These are phyloP conservation scores for Symphodus melops DNA, from an alignment of 2,113 vertebrate species.

Conservation along the genomic window DNA sequence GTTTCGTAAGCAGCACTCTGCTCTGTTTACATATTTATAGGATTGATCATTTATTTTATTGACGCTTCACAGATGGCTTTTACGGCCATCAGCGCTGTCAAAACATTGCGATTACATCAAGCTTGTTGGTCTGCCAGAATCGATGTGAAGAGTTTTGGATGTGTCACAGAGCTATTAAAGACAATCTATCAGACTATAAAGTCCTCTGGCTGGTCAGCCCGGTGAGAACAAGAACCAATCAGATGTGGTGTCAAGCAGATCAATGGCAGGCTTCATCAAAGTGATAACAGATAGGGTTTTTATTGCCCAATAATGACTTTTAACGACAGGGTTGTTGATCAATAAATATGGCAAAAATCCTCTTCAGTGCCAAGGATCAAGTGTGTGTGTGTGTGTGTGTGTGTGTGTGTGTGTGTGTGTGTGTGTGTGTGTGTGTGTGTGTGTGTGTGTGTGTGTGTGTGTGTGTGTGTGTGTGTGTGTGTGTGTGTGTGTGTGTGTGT, in stretches of 20 bases:
- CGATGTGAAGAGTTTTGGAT: not conserved
- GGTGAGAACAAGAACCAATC: slow-evolving; percentile 17
- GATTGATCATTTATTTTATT: slow-evolving; percentile 17
- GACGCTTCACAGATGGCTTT: slow-evolving; percentile 14
- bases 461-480: too few species aligned
- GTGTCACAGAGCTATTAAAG: slow-evolving; percentile 20
- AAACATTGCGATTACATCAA: slow-evolving; percentile 18
- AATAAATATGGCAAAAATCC: not conserved
- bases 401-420: too few species aligned
- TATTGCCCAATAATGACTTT: slow-evolving; percentile 16
- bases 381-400: too few species aligned
- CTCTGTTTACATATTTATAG: not conserved
- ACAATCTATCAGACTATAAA: slow-evolving; percentile 29
- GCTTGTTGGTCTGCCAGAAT: not conserved
- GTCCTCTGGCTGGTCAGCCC: slow-evolving; percentile 7
- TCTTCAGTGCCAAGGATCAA: too few species aligned
- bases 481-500: too few species aligned
- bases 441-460: too few species aligned
- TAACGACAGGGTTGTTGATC: not conserved
- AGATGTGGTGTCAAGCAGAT: slow-evolving; percentile 23
- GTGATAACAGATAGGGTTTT: slow-evolving; percentile 10
- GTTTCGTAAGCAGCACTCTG: slow-evolving; percentile 7
- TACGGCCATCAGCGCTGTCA: not conserved
- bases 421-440: too few species aligned
- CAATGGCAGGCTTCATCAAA: slow-evolving; percentile 38